Evolutionary conservation across 2,888 invertebrate genomes (phyloP), one percentile per base, ranked within the genome.

Genomic region (Melipona beecheii): DNA sequence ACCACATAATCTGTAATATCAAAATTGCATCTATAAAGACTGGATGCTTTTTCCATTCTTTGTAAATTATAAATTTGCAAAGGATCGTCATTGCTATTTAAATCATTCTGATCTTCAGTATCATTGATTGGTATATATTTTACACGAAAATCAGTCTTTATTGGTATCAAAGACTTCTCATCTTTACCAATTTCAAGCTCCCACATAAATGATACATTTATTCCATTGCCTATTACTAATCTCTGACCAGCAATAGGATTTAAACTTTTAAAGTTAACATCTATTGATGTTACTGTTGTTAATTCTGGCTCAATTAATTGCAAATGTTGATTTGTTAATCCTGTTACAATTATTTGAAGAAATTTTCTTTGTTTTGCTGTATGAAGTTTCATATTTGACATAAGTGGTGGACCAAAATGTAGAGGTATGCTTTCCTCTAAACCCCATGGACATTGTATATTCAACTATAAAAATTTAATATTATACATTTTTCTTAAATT

Each of bases 311-410:
- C 93, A 0, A 90, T 93, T 52, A 95, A 88, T 82, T 94, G 93
- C 9, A 95, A 81, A 19, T 92, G 88, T 78, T 94, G 95, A 79
- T 85, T 87, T 52, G 95, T 94, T 62, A 96, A 94, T 62, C 97
- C 97, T 9, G 96, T 96, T 5, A 97, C 96, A 58, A 96, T 96
- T 49, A 98, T 96, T 94, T 98, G 98, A 27, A 98, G 94, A 92
- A 98, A 98, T 95, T 99, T 99, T 88, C 97, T 95, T n/a, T 96
- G 96, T 90, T 97, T 96, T 1, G 97, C 97, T 0, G 99, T 98
- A 83, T 98, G 97, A 21, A 99, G 95, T 75, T 97, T 96, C 95
- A 98, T 97, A 1, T 96, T 96, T 0, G 97, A 96, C 89, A 96
- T 96, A 93, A 99, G 96, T 0, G 99, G 98, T 0, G 98, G 97